These are phyloP conservation scores for Platygyra sinensis DNA, from an alignment of 64 coral and sea anemone species.

Conservation along the genomic window DNA sequence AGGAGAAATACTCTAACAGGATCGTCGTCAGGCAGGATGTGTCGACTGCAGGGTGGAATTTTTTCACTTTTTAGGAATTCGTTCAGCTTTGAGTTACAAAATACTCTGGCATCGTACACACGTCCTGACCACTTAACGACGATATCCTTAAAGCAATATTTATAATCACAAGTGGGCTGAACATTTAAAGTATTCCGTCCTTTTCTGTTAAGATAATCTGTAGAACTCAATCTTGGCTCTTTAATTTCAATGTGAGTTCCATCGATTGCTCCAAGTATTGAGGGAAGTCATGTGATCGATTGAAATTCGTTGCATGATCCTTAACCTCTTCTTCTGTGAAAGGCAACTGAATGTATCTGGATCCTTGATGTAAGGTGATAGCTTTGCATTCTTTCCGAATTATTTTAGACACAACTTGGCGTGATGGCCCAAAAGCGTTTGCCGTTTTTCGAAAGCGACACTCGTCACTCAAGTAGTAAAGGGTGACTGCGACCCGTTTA, in stretches of 20 bases:
- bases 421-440: constrained; percentile 51
- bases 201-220: constrained; percentile 32
- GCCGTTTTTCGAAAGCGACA: not conserved
- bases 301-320: not conserved
- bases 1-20: constrained; percentile 13
- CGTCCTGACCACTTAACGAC: constrained; percentile 29
- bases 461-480: no score
- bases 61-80: constrained; percentile 19
- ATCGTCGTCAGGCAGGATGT: constrained; percentile 46
- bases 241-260: constrained; percentile 37
- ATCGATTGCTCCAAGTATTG: constrained; percentile 45
- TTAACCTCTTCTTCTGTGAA: constrained; percentile 42
- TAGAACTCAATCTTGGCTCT: constrained; percentile 6
- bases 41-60: not conserved
- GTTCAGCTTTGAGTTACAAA: constrained; percentile 46
- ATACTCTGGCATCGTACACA: constrained; percentile 48
- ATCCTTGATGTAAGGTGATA: not conserved
- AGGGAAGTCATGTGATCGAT: constrained; percentile 37
- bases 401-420: constrained; percentile 29
- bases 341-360: constrained; percentile 61
- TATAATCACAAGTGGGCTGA: constrained; percentile 40
- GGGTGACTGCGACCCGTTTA: no score
- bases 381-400: constrained; percentile 41
- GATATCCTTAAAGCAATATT: constrained; percentile 18
- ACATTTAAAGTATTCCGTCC: constrained; percentile 16